phyloP scores from a whole-genome alignment of 1,140 invertebrate genomes.

The Lepidostoma basale region DNA sequence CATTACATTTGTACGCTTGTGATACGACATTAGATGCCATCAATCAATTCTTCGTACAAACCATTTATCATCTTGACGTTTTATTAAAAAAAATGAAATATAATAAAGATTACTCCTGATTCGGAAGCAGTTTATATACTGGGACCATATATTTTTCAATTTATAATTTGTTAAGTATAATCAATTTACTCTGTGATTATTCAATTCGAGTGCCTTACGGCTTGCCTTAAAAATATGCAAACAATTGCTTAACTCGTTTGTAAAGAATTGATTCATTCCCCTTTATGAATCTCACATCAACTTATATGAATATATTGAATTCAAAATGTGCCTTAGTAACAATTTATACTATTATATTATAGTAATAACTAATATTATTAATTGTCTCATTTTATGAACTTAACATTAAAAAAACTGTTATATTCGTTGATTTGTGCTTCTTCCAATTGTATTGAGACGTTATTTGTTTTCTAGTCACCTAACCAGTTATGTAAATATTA shows the following conservation, averaged over 20 bases:
- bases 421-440: neutral
- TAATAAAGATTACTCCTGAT: slow-evolving; percentile 29
- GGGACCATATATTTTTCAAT: slow-evolving; percentile 31
- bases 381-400: too few species aligned
- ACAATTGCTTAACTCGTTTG: too few species aligned
- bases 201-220: slow-evolving; percentile 13
- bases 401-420: too few species aligned
- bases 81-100: slow-evolving; percentile 24
- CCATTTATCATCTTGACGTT: slow-evolving; percentile 33
- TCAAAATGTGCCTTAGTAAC: too few species aligned
- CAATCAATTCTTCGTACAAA: slow-evolving; percentile 16
- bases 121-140: slow-evolving; percentile 11
- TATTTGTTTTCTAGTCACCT: slow-evolving; percentile 42
- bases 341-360: too few species aligned
- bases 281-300: too few species aligned
- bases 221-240: too few species aligned
- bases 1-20: slow-evolving; percentile 19
- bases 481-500: slow-evolving; percentile 41
- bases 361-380: too few species aligned
- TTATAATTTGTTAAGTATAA: neutral
- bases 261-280: too few species aligned
- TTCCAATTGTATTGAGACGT: slow-evolving; percentile 26
- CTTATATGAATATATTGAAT: too few species aligned
- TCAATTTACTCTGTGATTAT: too few species aligned
- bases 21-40: slow-evolving; percentile 18